phyloP scores from a whole-genome alignment of 2,797 vertebrate species.

The Sebastes taczanowskii region DNA sequence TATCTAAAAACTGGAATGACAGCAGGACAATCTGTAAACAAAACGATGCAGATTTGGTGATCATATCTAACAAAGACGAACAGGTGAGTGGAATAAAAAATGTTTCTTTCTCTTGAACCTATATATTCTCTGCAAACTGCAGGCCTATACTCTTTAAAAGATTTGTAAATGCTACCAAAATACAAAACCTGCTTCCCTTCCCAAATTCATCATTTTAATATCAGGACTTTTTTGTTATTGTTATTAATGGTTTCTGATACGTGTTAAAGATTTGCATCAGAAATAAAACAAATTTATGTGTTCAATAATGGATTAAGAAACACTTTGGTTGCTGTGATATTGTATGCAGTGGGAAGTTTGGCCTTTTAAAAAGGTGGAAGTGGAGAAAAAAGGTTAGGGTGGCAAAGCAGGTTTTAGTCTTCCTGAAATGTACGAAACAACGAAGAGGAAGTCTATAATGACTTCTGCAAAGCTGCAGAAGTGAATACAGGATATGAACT shows the following conservation, averaged over 20 bases:
- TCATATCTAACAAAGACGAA: conserved; percentile 8
- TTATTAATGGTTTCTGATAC: neutral
- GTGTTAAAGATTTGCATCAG: neutral
- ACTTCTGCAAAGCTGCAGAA: conserved; percentile 7
- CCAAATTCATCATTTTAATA: neutral
- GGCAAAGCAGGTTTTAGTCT: neutral
- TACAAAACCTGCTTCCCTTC: neutral
- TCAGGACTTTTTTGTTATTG: accelerated
- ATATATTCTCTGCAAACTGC: neutral
- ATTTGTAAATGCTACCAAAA: neutral
- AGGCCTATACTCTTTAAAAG: neutral
- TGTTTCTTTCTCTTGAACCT: neutral
- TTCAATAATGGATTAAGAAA: neutral
- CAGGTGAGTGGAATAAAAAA: conserved; percentile 11
- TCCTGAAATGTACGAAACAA: neutral
- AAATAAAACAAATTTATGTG: neutral
- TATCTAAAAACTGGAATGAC: accelerated
- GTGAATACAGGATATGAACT: neutral
- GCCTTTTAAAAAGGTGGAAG: neutral
- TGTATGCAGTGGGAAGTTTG: too few relatives aligned
- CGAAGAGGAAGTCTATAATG: neutral
- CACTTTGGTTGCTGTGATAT: too few relatives aligned
- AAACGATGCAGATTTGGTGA: neutral
- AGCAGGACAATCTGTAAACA: neutral
- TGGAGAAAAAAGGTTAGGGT: neutral